Conservation (phyloP, 1,140 invertebrate species). For the Meloidogyne exigua region DNA sequence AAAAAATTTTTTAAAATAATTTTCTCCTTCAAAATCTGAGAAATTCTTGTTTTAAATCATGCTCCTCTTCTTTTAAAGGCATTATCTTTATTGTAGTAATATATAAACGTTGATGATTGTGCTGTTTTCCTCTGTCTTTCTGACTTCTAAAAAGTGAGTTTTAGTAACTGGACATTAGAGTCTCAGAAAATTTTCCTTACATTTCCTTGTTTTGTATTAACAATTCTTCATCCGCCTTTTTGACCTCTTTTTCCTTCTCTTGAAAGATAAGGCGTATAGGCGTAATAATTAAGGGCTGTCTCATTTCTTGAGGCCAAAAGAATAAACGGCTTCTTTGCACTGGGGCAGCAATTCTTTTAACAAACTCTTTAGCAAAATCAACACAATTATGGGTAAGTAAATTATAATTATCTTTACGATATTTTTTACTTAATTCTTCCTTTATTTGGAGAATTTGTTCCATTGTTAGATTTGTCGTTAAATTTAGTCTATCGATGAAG, state of each 20-base stretch:
- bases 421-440: conserved; percentile 15
- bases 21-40: not conserved
- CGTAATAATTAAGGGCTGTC: conserved; percentile 19
- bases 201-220: conserved; percentile 6
- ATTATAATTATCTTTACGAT: conserved; percentile 12
- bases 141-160: not conserved
- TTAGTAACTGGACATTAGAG: no score
- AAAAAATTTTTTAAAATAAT: not conserved
- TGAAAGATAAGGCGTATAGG: conserved; percentile 13
- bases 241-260: not conserved
- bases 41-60: conserved; percentile 7
- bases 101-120: not conserved
- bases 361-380: conserved; percentile 23
- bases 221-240: not conserved
- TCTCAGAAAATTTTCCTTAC: not conserved
- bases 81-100: conserved; percentile 28
- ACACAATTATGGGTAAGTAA: conserved; percentile 23
- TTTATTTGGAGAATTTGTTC: conserved; percentile 14
- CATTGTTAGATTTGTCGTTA: not conserved
- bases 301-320: conserved; percentile 24
- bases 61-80: conserved; percentile 7
- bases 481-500: conserved; percentile 20
- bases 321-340: conserved; percentile 2
- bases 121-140: not conserved
- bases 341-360: conserved; percentile 13